Conservation (phyloP, 2,888 invertebrate genomes). For the Limnephilus rhombicus region DNA sequence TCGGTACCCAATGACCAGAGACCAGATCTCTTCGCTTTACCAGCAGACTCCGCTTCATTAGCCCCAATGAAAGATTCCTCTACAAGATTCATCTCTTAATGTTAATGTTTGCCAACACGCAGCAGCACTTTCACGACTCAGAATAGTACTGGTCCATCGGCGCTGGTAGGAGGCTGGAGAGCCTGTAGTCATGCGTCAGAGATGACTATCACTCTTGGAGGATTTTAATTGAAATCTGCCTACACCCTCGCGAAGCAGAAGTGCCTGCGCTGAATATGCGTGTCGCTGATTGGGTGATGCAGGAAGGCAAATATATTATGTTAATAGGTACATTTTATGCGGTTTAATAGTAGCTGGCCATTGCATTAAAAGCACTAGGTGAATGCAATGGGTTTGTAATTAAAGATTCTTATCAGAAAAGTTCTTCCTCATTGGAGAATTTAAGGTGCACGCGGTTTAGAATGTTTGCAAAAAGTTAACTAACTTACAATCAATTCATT, state of each 20-base stretch:
- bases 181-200: constrained; percentile 19
- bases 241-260: constrained; percentile 14
- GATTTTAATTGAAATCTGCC: constrained; percentile 57
- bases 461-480: neutral
- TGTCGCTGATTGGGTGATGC: constrained; percentile 32
- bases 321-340: neutral
- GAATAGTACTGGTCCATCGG: neutral
- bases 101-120: constrained; percentile 40
- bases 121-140: constrained; percentile 24
- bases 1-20: neutral
- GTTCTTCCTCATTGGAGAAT: neutral
- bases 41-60: constrained; percentile 31
- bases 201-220: constrained; percentile 53
- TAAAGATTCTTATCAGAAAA: neutral
- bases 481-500: neutral
- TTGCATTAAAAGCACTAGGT: neutral
- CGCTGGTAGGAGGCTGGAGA: neutral
- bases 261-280: constrained; percentile 23
- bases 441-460: too few relatives aligned
- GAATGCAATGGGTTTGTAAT: neutral
- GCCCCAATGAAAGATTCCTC: constrained; percentile 16
- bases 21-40: neutral
- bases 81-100: constrained; percentile 16
- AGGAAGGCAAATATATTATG: neutral
- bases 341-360: neutral